Conservation (phyloP, 2,888 invertebrate species). For the Anodontia alba region DNA sequence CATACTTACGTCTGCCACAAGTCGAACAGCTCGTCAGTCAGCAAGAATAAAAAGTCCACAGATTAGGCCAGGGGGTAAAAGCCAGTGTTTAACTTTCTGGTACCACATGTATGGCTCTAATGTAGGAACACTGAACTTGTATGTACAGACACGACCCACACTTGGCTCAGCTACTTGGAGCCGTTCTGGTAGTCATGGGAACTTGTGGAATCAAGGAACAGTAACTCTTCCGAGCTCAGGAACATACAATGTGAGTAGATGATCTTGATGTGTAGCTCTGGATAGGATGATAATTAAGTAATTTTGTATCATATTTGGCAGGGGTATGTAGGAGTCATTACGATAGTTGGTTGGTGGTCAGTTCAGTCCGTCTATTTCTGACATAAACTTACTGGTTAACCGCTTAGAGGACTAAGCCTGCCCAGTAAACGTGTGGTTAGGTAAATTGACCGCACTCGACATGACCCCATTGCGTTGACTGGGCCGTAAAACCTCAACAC, state of each 20-base stretch:
- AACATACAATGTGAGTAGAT: conserved; percentile 54
- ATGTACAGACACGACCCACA: conserved; percentile 46
- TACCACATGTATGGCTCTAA: conserved; percentile 79
- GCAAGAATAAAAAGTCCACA: conserved; percentile 54
- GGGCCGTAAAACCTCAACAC: no score
- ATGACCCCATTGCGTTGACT: no score
- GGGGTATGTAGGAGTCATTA: no score
- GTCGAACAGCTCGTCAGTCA: conserved; percentile 49
- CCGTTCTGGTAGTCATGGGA: conserved; percentile 64
- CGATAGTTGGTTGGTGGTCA: no score
- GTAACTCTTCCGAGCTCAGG: conserved; percentile 59
- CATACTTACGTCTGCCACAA: conserved; percentile 68
- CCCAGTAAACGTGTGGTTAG: no score
- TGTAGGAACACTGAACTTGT: conserved; percentile 70
- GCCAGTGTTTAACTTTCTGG: conserved; percentile 74
- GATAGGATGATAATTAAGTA: background rate
- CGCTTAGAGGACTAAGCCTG: no score
- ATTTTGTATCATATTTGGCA: no score
- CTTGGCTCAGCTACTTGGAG: conserved; percentile 66
- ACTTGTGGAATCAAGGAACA: conserved; percentile 65
- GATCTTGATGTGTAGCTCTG: no score
- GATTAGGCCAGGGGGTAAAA: conserved; percentile 37
- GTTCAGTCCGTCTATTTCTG: no score
- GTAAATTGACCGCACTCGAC: no score
- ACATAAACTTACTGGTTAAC: no score